phyloP scores from a whole-genome alignment of 2,888 invertebrate genomes.

The Tachina fera region DNA sequence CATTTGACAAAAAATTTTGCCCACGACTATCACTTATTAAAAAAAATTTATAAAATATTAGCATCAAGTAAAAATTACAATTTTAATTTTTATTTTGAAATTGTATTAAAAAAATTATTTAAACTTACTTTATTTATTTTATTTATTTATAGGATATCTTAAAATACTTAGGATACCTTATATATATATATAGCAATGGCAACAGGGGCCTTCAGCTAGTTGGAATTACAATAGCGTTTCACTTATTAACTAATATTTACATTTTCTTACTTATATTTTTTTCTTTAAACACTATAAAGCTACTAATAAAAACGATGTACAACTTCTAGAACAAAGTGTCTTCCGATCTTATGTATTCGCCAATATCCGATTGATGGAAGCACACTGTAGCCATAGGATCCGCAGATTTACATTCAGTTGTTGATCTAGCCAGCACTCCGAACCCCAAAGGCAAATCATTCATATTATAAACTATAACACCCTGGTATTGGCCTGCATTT shows the following conservation, averaged over 20 bases:
- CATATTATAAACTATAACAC: constrained; percentile 97
- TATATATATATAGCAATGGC: no score
- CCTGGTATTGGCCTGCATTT: constrained; percentile 95
- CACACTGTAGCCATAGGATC: constrained; percentile 96
- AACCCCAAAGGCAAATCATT: constrained; percentile 97
- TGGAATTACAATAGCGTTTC: no score
- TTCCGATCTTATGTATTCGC: constrained; percentile 97
- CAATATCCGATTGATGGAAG: constrained; percentile 98
- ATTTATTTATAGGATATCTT: no score
- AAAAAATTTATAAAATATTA: background rate
- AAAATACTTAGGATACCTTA: no score
- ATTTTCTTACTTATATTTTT: no score
- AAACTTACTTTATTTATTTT: no score
- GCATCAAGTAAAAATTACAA: background rate
- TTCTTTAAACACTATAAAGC: constrained; percentile 54
- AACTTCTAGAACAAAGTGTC: constrained; percentile 86
- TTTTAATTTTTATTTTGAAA: constrained; percentile 4
- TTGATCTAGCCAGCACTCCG: constrained; percentile 95
- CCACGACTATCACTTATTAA: no score
- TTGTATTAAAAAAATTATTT: constrained; percentile 39
- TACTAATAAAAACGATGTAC: constrained; percentile 19
- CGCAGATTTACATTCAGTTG: constrained; percentile 94
- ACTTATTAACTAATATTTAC: no score
- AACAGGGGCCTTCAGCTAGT: no score
- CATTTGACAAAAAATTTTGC: no score